Evolutionary conservation across 2,888 invertebrate species (phyloP), one percentile per base, ranked within the genome.

Genomic region (Cerastis leucographa): DNA sequence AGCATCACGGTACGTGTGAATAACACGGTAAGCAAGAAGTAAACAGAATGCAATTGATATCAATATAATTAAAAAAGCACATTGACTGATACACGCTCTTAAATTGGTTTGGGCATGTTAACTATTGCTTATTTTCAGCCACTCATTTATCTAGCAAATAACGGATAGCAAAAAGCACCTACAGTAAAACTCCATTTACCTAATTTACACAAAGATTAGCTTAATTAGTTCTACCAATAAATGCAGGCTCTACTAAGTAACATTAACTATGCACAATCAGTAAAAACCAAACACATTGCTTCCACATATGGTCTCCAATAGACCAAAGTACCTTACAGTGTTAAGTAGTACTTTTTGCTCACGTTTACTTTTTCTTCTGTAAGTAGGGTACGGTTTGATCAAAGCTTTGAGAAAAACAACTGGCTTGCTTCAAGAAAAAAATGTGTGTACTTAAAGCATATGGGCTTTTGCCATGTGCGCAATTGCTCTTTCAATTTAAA

Each of bases 211-310:
- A 44, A 29, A 62, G 14, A 67, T 56, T 62, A 46, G n/a, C 51
- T 56, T 67, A 59, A 59, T 44, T 46, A 8, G 54, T 70, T 61
- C 40, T 46, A 9, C 66, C 25, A 61, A 46, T 66, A 70, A 61
- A 7, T 11, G 25, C 29, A 49, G 66, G 22, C 35, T 22, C 29
- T 49, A 68, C 51, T 54, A 80, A 80, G 74, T 84, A 69, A 11
- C 40, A 71, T 29, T 35, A 44, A 61, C 0, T 68, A 68, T 68
- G 64, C 81, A 68, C 22, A n/a, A 46, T 54, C 68, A 44, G 42
- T 25, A 83, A 84, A 84, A 82, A 82, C 35, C 35, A 17, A 66
- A 56, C 1, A 35, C 22, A 71, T 59, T 59, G 56, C 40, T 80
- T 74, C 59, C 56, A 72, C 44, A 64, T 75, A 67, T 44, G 49